Base-by-base conservation (phyloP, 2,113 vertebrate species). In the Vimba vimba region DNA sequence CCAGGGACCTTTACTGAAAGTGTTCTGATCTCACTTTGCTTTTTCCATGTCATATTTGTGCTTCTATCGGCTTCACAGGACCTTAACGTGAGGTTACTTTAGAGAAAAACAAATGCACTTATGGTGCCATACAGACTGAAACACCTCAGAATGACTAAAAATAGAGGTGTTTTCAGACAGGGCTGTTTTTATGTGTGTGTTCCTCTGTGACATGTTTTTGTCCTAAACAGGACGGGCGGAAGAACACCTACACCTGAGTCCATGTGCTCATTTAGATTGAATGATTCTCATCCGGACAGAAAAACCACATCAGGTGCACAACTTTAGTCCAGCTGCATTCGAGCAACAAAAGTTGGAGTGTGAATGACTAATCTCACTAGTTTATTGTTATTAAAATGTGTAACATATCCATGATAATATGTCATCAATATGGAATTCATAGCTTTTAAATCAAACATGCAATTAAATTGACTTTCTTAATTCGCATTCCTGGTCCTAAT, bases 151-250 rank as follows among this genome's bases (percentile, higher is more conserved):
- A 85, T 33, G 71, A 55, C 85, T 85, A 79, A 89, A 89, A 87
- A 89, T 82, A 85, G 66, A 10, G 12, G 19, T 86, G 82, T 86
- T 86, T 81, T 77, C 50, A 87, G 83, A 87, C 85, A 85, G n/a
- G 39, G 33, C 75, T 88, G 55, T 68, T 85, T 76, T 88, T 82
- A 73, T 85, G 81, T 85, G 15, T 30, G 30, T 30, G 33, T 47
- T 47, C 62, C 15, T 88, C 62, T 79, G 27, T 86, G 57, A 43
- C 43, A 62, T 76, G 78, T 86, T 86, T 79, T 73, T 76, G 74
- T 86, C 80, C 62, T 83, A 80, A 84, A 84, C 55, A 71, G 87
- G 81, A 62, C 55, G 60, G 69, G 68, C 71, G 84, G 30, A 13
- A 81, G 85, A 74, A 74, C 39, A 81, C 43, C 45, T 75, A 33